These are phyloP conservation scores for Mormyrops attenuatus DNA, from an alignment of 2,797 vertebrate genomes.

Conservation along the genomic window DNA sequence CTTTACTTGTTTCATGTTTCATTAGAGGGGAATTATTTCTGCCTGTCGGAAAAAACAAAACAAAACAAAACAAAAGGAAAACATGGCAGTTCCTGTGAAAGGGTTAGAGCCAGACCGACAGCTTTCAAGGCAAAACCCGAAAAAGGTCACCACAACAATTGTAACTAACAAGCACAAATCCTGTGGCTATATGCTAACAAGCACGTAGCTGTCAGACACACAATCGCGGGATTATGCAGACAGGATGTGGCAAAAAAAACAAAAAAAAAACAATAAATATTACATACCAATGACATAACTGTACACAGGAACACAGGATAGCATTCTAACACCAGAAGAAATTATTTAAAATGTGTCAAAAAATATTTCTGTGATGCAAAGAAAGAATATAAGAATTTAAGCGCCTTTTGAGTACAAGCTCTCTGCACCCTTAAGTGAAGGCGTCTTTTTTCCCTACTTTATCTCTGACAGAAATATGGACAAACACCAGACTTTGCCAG, in stretches of 20 bases:
- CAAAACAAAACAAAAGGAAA: background rate
- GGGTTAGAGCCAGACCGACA: background rate
- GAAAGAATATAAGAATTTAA: background rate
- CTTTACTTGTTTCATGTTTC: background rate
- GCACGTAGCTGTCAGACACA: constrained; percentile 8
- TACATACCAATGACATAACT: background rate
- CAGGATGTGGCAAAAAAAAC: background rate
- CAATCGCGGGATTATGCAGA: background rate
- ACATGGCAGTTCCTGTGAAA: background rate
- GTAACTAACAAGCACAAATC: constrained; percentile 16
- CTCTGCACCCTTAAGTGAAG: background rate
- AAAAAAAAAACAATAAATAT: background rate
- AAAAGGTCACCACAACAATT: constrained; percentile 15
- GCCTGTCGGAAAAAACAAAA: background rate
- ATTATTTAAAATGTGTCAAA: constrained; percentile 10
- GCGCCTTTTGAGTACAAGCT: background rate
- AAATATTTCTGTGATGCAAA: constrained; percentile 1
- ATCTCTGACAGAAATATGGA: constrained; percentile 21
- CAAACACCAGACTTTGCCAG: background rate
- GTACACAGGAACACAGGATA: background rate
- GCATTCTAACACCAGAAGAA: background rate
- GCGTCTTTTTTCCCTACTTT: background rate
- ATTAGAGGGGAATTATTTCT: background rate
- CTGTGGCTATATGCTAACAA: constrained; percentile 15
- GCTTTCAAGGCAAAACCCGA: background rate